These are phyloP conservation scores for Corythornis vintsioides DNA, from an alignment of 2,113 vertebrate species.

Conservation along the genomic window DNA sequence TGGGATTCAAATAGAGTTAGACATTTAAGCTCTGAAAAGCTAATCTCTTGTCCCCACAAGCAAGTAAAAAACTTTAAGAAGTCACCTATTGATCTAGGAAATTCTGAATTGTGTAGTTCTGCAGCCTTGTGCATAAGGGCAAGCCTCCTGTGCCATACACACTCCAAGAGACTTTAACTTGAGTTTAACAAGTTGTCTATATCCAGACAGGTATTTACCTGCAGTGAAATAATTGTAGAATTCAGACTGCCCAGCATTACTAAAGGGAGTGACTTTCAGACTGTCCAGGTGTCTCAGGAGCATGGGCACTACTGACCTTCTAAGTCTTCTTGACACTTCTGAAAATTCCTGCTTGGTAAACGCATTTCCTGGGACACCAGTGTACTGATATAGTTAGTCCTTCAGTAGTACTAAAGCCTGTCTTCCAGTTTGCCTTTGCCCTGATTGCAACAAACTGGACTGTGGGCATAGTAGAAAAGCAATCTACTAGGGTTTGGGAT, in stretches of 20 bases:
- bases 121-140: neutral
- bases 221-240: neutral
- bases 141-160: neutral
- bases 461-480: neutral
- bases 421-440: slow-evolving; percentile 15
- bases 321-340: neutral
- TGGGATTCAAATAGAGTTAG: slow-evolving; percentile 17
- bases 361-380: neutral
- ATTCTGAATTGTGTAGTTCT: neutral
- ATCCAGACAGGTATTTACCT: neutral
- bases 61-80: neutral
- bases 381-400: neutral
- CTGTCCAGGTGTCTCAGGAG: neutral
- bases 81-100: neutral
- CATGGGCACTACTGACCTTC: neutral
- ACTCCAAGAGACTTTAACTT: neutral
- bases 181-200: neutral
- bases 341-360: neutral
- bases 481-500: neutral
- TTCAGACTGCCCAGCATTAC: neutral
- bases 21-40: slow-evolving; percentile 19
- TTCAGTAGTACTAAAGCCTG: slow-evolving; percentile 11
- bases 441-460: neutral
- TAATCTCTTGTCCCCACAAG: neutral
- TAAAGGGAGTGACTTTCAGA: neutral